These are phyloP conservation scores for Lagopus leucura DNA, from an alignment of 2,113 vertebrate species.

Conservation along the genomic window DNA sequence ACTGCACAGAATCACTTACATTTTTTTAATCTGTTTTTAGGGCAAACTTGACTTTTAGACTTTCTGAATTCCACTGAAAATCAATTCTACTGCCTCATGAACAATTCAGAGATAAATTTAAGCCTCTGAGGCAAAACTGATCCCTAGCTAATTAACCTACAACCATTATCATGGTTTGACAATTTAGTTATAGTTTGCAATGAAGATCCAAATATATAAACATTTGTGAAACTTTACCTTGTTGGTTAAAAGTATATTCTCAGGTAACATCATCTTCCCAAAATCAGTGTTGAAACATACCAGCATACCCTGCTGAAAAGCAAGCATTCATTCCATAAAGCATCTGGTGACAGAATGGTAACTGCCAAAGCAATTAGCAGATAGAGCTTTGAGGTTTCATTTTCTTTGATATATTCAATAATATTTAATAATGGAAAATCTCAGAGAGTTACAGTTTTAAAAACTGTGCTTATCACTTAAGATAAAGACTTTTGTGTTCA, in stretches of 20 bases:
- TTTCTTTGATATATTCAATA: neutral
- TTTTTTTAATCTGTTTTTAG: slow-evolving; percentile 32
- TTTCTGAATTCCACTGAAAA: slow-evolving; percentile 12
- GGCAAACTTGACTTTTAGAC: slow-evolving; percentile 27
- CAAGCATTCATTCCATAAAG: neutral
- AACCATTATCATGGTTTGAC: slow-evolving; percentile 16
- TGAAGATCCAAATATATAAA: neutral
- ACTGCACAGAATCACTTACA: neutral
- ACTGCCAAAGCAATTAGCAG: neutral
- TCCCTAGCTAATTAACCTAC: slow-evolving; percentile 69
- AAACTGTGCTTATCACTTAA: neutral
- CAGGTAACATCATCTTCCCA: neutral
- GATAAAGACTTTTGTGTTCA: neutral
- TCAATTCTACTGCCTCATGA: slow-evolving; percentile 19
- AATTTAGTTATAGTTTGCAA: neutral
- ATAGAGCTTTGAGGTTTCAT: neutral
- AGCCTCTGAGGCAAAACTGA: slow-evolving; percentile 43
- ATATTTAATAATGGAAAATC: neutral
- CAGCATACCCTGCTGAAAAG: neutral
- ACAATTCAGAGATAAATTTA: slow-evolving; percentile 42
- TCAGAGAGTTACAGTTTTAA: neutral
- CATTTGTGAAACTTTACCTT: neutral
- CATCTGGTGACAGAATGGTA: neutral
- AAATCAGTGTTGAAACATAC: neutral
- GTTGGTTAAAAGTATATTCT: neutral